Base-by-base conservation (phyloP, 2,888 invertebrate genomes). In the Ferrisia virgata region DNA sequence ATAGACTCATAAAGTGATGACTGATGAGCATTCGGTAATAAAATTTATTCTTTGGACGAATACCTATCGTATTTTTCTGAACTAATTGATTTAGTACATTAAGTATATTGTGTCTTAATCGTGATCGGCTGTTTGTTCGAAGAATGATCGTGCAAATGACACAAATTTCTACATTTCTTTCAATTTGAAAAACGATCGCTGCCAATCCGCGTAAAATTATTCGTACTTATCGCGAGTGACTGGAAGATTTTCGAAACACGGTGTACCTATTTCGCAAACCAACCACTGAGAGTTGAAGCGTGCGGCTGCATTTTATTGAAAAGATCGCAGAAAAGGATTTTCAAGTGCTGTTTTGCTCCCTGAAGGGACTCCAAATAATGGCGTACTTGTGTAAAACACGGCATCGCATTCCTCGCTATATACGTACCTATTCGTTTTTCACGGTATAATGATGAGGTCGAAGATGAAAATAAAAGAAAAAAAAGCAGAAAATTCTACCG, bases 301-400 rank as follows among this genome's bases (percentile, higher is more conserved):
- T 82, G 82, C 72, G 72, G 82, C 43, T 82, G 82, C 72, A 82
- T 82, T 81, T 81, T 80, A 80, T 33, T 58, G 81, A 53, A 72
- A 82, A 81, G 53, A 81, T 81, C 53, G 47, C 81, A 81, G 47
- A 53, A 81, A 81, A 81, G 53, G 53, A 81, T 81, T 81, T 81
- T 53, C 81, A 53, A 81, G 81, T 81, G 53, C 81, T 53, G 53
- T 53, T 81, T 53, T 81, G 31, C 53, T 81, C 81, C 47, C 81
- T 47, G 53, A 81, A 81, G 81, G 18, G 81, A 81, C 81, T 81
- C 81, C 81, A 81, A 81, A 81, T 81, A 81, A 53, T 81, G 81
- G 81, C 81, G 81, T 53, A 81, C 81, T 53, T 81, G 53, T 81
- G 81, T 33, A 81, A 81, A 81, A 53, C 33, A 81, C 81, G 18